Base-by-base conservation (phyloP, 2,797 vertebrate species). In the Danio choprae region DNA sequence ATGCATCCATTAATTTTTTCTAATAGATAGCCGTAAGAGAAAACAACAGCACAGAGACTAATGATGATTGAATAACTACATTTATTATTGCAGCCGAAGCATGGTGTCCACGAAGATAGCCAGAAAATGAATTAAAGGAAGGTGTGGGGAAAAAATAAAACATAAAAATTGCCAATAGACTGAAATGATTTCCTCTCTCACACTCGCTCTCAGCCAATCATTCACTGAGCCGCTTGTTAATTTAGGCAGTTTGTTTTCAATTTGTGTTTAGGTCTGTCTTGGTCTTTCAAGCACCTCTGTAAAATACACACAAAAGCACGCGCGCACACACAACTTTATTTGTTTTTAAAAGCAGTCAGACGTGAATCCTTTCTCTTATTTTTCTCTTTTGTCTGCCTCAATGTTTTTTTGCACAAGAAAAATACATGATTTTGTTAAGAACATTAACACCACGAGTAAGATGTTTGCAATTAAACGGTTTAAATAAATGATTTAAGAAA, bases 361-460 rank as follows among this genome's bases (percentile, higher is more conserved):
- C 7, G 7, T 7, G 16, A 72, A 43, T 67, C 16, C 50, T 10
- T 7, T 43, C 73, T 53, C 48, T 82, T 50, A 9, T 16, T 29
- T 43, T 51, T n/a, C 41, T 63, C 60, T n/a, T n/a, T n/a, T 16
- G 16, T 75, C 56, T 53, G 74, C 48, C 59, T 38, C 46, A 80
- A 4, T 40, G 6, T 29, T 29, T 1, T 51, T 62, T 43, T 4
- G 15, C 18, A 16, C 1, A 80, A 85, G 63, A 85, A 46, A 84
- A 68, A 71, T 48, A 77, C 38, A 83, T 18, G 62, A 55, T 53
- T 58, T 15, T 51, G 59, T 44, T 15, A 51, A 72, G 67, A 56
- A 50, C 83, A 86, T 83, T 63, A 74, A 83, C 51, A 81, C 41
- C 13, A 36, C 64, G 16, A 74, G 81, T 83, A 64, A 84, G 53